These are phyloP conservation scores for Synergus japonicus DNA, from an alignment of 2,888 invertebrate species.

Conservation along the genomic window DNA sequence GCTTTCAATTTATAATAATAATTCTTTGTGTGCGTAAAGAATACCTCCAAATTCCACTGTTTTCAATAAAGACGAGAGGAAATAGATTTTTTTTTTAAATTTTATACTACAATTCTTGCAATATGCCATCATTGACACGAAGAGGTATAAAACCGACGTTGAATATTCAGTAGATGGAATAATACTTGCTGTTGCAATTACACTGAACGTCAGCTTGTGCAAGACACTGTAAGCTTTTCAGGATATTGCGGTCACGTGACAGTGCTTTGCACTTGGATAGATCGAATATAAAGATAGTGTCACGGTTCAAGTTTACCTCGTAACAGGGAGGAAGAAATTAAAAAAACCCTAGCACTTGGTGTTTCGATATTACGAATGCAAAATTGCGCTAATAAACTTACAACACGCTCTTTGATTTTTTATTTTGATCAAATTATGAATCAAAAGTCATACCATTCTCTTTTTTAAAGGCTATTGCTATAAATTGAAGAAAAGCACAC, in stretches of 20 bases:
- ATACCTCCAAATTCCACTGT: no score
- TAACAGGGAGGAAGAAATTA: background rate
- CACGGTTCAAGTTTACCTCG: background rate
- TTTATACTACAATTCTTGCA: background rate
- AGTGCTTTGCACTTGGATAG: background rate
- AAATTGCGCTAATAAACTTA: background rate
- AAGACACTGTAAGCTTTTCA: background rate
- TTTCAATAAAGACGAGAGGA: background rate
- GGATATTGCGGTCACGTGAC: background rate
- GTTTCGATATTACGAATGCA: background rate
- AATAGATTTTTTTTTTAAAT: background rate
- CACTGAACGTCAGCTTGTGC: slow-evolving; percentile 7
- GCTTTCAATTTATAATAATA: no score
- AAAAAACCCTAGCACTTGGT: background rate
- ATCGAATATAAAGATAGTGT: slow-evolving; percentile 1
- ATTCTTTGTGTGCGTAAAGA: no score
- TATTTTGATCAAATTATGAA: no score
- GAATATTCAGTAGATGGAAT: slow-evolving; percentile 7
- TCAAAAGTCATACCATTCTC: no score
- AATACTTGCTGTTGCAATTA: background rate
- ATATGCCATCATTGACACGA: background rate
- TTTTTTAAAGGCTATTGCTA: no score
- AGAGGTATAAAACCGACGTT: slow-evolving; percentile 1
- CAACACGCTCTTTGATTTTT: background rate
- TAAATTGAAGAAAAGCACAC: no score